These are phyloP conservation scores for Limnothrissa miodon DNA, from an alignment of 2,113 vertebrate genomes.

Conservation along the genomic window DNA sequence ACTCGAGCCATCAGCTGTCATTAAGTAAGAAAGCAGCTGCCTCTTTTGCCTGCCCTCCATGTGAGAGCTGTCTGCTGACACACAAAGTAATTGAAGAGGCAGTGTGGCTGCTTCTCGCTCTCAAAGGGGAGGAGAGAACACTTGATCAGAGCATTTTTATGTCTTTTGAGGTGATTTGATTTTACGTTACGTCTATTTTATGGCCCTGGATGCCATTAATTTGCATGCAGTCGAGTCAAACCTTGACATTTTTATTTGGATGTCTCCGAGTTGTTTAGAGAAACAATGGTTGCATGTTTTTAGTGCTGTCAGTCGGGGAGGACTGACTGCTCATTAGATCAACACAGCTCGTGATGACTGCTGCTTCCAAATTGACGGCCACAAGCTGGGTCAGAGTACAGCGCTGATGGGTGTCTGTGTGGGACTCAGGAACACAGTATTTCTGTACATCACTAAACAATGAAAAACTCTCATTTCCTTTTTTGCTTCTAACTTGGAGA, in stretches of 20 bases:
- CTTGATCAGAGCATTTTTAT: slow-evolving; percentile 75
- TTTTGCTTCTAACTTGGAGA: not conserved
- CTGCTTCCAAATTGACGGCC: not conserved
- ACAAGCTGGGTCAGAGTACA: not conserved
- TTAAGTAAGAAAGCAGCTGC: slow-evolving; percentile 68
- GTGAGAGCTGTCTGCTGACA: slow-evolving; percentile 74
- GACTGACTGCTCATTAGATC: slow-evolving; percentile 72
- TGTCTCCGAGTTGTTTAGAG: slow-evolving; percentile 68
- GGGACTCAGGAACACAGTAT: not conserved
- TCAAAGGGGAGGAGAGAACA: slow-evolving; percentile 66
- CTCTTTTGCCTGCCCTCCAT: slow-evolving; percentile 50
- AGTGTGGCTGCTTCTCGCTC: slow-evolving; percentile 66
- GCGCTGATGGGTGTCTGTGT: not conserved
- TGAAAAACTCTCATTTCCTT: slow-evolving; percentile 5
- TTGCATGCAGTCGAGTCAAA: slow-evolving; percentile 72
- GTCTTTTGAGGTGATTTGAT: slow-evolving; percentile 74
- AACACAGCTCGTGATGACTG: slow-evolving; percentile 30
- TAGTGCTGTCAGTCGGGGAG: slow-evolving; percentile 63
- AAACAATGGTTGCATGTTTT: slow-evolving; percentile 62
- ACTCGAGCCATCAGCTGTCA: slow-evolving; percentile 76
- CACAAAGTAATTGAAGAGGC: slow-evolving; percentile 75
- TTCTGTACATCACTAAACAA: not conserved
- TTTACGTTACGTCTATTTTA: slow-evolving; percentile 77
- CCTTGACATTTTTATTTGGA: slow-evolving; percentile 76
- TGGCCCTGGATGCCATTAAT: slow-evolving; percentile 72